These are phyloP conservation scores for Baronia brevicornis DNA, from an alignment of 2,888 invertebrate genomes.

Conservation along the genomic window DNA sequence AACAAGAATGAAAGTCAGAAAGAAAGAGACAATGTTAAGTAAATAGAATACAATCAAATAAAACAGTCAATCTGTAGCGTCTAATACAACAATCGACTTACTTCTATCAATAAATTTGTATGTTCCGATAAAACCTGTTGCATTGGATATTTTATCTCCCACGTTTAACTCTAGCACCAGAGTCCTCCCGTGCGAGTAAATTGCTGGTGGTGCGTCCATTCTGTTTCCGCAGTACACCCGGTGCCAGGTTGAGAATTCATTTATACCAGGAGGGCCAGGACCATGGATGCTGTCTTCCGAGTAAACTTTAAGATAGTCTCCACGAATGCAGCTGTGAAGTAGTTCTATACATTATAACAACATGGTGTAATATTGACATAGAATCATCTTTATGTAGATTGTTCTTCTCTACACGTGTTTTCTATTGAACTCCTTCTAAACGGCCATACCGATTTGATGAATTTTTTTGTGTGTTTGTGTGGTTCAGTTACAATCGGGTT, in stretches of 20 bases:
- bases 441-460: no score
- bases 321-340: conserved; percentile 81
- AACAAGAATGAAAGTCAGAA: conserved; percentile 1
- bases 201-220: conserved; percentile 80
- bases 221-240: conserved; percentile 82
- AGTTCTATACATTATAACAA: no score
- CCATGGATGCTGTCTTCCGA: conserved; percentile 84
- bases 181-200: conserved; percentile 84
- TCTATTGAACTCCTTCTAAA: no score
- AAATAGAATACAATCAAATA: not conserved
- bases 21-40: not conserved
- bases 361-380: no score
- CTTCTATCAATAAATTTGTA: conserved; percentile 86
- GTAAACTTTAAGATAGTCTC: conserved; percentile 86
- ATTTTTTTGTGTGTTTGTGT: no score
- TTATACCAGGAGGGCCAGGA: conserved; percentile 80
- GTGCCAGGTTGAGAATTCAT: conserved; percentile 87
- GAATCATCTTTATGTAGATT: no score
- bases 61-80: no score
- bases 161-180: conserved; percentile 84
- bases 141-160: conserved; percentile 62
- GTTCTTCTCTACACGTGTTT: no score
- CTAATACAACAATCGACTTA: conserved; percentile 77
- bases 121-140: conserved; percentile 83
- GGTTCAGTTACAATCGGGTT: no score